A percentile compares a stretch with the other conserved stretches of the same genome.
Conservation (phyloP, 2,113 vertebrate species). For the Hippocampus guttulatus region DNA sequence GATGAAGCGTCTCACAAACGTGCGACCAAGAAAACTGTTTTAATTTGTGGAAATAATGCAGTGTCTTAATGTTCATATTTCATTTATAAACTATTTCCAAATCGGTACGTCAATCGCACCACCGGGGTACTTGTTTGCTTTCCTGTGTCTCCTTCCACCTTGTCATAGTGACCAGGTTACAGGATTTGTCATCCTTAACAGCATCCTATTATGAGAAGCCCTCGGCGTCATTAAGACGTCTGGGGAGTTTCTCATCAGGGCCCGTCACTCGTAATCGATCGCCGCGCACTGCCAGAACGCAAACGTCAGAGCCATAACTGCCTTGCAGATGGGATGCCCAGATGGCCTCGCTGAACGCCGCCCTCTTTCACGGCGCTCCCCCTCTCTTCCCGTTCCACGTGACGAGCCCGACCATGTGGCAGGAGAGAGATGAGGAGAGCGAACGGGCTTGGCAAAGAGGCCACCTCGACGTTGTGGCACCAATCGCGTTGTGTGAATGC, state of each 20-base stretch:
- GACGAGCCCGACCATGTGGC: constrained; percentile 40
- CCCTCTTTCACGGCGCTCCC: constrained; percentile 40
- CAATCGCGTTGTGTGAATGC: constrained; percentile 50
- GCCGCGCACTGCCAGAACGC: constrained; percentile 49
- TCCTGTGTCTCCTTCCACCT: constrained; percentile 20
- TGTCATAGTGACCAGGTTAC: constrained; percentile 46
- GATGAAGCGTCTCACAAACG: too few species aligned
- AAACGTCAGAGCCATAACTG: constrained; percentile 53
- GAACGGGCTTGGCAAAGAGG: constrained; percentile 42
- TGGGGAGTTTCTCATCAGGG: constrained; percentile 54
- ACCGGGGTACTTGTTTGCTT: constrained; percentile 3
- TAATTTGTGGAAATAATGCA: not conserved
- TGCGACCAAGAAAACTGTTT: not conserved
- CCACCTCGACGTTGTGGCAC: constrained; percentile 33
- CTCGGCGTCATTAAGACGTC: constrained; percentile 57
- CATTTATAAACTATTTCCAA: not conserved
- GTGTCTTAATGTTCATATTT: not conserved
- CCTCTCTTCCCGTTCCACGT: constrained; percentile 6
- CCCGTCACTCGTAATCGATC: constrained; percentile 51
- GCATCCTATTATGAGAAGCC: constrained; percentile 63
- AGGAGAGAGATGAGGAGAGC: constrained; percentile 31
- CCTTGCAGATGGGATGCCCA: constrained; percentile 74
- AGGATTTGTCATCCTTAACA: constrained; percentile 45
- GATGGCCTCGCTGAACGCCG: constrained; percentile 63
- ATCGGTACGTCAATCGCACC: not conserved